phyloP scores from a whole-genome alignment of 2,888 invertebrate species.

The Trisateles emortualis region DNA sequence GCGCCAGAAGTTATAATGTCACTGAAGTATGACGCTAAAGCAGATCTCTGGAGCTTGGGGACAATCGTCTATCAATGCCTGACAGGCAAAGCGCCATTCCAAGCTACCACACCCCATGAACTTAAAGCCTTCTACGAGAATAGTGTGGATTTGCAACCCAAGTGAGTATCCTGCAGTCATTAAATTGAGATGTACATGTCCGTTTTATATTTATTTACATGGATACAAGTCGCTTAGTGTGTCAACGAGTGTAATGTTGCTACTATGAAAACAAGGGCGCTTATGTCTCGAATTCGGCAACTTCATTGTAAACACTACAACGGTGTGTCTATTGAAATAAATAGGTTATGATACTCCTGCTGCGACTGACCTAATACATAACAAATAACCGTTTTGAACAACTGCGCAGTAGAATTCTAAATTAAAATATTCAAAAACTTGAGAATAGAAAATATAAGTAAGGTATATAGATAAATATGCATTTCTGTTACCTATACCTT shows the following conservation, averaged over 20 bases:
- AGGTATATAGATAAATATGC: no score
- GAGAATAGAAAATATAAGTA: no score
- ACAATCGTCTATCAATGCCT: constrained; percentile 99
- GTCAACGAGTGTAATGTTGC: no score
- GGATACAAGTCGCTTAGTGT: no score
- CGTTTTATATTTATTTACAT: no score
- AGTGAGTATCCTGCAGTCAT: constrained; percentile 87
- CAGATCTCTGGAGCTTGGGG: constrained; percentile 99
- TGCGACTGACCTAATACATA: neutral
- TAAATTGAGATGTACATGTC: neutral
- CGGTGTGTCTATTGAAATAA: no score
- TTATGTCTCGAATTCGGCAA: no score
- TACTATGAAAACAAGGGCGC: no score
- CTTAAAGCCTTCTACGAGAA: constrained; percentile 99
- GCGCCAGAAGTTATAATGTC: constrained; percentile 99
- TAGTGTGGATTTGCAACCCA: constrained; percentile 95
- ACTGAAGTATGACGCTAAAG: constrained; percentile 98
- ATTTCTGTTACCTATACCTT: no score
- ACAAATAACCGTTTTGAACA: neutral
- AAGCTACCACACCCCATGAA: constrained; percentile 98
- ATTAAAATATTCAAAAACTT: constrained; percentile 2
- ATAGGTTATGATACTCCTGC: no score
- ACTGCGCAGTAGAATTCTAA: constrained; percentile 1
- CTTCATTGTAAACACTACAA: no score
- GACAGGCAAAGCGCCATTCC: constrained; percentile 99